phyloP scores from a whole-genome alignment of 1,140 invertebrate genomes.

The Drosophila orosa region DNA sequence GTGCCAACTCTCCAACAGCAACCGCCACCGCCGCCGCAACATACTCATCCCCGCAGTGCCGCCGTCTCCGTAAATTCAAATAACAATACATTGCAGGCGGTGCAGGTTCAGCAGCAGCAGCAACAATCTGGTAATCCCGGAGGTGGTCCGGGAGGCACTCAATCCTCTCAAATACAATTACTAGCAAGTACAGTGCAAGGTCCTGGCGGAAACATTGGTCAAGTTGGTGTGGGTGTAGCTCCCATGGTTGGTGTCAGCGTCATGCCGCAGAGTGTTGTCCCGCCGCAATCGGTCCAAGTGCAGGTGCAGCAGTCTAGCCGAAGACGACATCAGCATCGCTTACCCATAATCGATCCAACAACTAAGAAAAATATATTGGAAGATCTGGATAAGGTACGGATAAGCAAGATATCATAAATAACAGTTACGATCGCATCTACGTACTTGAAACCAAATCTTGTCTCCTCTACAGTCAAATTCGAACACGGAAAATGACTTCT shows the following conservation, averaged over 20 bases:
- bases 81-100: constrained; percentile 59
- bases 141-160: constrained; percentile 51
- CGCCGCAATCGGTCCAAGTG: constrained; percentile 50
- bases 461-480: constrained; percentile 42
- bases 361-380: constrained; percentile 81
- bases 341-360: constrained; percentile 74
- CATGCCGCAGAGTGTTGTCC: constrained; percentile 52
- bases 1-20: constrained; percentile 60
- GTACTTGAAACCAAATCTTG: neutral
- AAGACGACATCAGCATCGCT: constrained; percentile 67
- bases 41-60: constrained; percentile 47
- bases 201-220: constrained; percentile 44
- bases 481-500: constrained; percentile 55
- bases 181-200: constrained; percentile 64
- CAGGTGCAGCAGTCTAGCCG: constrained; percentile 49
- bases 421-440: neutral
- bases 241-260: constrained; percentile 66
- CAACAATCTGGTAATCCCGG: constrained; percentile 12
- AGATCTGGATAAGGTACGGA: constrained; percentile 65
- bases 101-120: constrained; percentile 41
- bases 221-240: constrained; percentile 66
- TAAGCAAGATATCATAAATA: no score
- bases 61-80: constrained; percentile 65
- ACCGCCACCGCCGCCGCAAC: constrained; percentile 52
- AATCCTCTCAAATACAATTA: constrained; percentile 61